A percentile compares a stretch with the other conserved stretches of the same genome.
Evolutionary conservation across 2,888 invertebrate species (phyloP).

Genomic region (Horisme vitalbata): DNA sequence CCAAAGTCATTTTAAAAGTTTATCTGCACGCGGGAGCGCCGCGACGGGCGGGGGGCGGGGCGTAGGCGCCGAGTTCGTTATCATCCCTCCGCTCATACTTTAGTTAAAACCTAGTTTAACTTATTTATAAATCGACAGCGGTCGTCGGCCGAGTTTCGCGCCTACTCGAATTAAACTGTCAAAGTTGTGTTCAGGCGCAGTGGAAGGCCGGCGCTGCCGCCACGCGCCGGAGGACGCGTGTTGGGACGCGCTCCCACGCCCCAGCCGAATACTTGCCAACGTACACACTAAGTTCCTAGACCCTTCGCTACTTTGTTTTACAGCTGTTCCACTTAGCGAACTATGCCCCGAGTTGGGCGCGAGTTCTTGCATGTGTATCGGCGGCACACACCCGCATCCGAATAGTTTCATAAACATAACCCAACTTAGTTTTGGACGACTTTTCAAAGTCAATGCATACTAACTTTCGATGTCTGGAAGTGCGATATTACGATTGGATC

Average conservation of each 20-base stretch:
- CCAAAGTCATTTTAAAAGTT: constrained; percentile 85
- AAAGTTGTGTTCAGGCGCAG: constrained; percentile 54
- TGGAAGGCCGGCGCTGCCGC: constrained; percentile 34
- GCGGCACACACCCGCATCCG: constrained; percentile 79
- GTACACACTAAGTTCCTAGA: constrained; percentile 81
- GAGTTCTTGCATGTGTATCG: constrained; percentile 82
- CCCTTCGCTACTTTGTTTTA: constrained; percentile 83
- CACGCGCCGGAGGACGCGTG: constrained; percentile 59
- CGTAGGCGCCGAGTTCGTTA: constrained; percentile 72
- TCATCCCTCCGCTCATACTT: constrained; percentile 74
- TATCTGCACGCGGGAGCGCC: constrained; percentile 77
- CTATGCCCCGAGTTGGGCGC: constrained; percentile 81
- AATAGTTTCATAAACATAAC: constrained; percentile 84
- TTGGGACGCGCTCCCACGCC: constrained; percentile 39
- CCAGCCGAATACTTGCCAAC: constrained; percentile 67
- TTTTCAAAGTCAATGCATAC: constrained; percentile 84
- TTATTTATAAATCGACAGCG: constrained; percentile 77
- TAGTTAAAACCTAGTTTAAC: constrained; percentile 78
- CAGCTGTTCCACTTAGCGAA: constrained; percentile 83
- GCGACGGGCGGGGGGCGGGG: constrained; percentile 52
- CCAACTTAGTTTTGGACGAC: constrained; percentile 83
- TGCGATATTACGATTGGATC: constrained; percentile 82
- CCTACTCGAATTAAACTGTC: constrained; percentile 68
- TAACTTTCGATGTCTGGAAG: constrained; percentile 81
- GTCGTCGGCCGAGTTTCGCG: constrained; percentile 55